A percentile compares a stretch with the other conserved stretches of the same genome.
phyloP scores from a whole-genome alignment of 2,888 invertebrate genomes.

The Mythimna vitellina region DNA sequence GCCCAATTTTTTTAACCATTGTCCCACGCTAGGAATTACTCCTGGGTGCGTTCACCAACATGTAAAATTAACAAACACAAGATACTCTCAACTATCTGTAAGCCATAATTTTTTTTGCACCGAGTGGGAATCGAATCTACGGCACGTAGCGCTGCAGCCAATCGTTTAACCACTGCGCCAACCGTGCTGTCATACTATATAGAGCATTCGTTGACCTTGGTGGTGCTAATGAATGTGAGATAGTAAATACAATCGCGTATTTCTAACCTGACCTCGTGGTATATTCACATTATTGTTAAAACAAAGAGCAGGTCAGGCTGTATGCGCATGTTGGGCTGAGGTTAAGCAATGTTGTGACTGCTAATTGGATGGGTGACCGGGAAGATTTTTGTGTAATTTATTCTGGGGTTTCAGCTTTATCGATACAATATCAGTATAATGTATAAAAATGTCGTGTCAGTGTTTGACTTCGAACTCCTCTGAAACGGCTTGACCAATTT shows the following conservation, averaged over 20 bases:
- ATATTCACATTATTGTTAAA: conserved; percentile 66
- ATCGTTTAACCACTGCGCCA: not conserved
- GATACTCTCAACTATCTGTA: no score
- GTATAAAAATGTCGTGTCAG: not conserved
- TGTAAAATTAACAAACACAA: no score
- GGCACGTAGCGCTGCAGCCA: no score
- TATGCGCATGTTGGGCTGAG: conserved; percentile 46
- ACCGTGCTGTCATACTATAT: not conserved
- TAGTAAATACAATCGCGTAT: conserved; percentile 64
- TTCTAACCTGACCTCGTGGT: conserved; percentile 55
- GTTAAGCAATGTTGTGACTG: conserved; percentile 53
- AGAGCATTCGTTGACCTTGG: conserved; percentile 72
- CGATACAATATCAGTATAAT: not conserved
- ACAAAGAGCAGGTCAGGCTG: conserved; percentile 58
- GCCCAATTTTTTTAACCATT: no score
- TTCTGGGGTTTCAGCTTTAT: conserved; percentile 26
- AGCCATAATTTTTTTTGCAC: no score
- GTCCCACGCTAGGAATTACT: no score
- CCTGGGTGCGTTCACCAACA: no score
- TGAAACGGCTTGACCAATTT: no score
- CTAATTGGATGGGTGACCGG: conserved; percentile 48
- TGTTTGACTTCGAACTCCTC: no score
- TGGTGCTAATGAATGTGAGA: conserved; percentile 80
- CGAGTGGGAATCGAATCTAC: no score
- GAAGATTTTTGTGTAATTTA: conserved; percentile 15